Percentiles rank a stretch among this genome's conserved stretches.
phyloP scores from a whole-genome alignment of 2,797 vertebrate genomes.

The Rhinophrynus dorsalis region DNA sequence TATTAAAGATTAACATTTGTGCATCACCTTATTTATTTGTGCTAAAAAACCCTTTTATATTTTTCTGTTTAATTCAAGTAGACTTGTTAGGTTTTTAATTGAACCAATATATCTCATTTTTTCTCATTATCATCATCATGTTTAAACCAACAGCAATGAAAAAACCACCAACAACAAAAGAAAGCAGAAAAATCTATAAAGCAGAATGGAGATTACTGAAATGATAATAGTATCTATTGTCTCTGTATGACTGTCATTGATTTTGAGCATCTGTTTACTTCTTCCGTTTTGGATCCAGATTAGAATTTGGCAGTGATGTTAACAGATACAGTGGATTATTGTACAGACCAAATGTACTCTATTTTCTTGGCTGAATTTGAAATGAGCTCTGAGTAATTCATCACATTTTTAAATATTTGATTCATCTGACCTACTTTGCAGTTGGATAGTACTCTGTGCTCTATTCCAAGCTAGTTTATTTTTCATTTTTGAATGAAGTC shows the following conservation, averaged over 20 bases:
- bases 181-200: background rate
- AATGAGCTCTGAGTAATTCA: constrained; percentile 40
- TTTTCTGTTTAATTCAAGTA: no score
- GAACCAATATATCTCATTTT: no score
- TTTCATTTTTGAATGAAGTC: constrained; percentile 10
- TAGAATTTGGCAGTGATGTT: constrained; percentile 34
- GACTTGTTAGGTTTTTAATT: no score
- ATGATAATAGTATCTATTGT: background rate
- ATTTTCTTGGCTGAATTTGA: constrained; percentile 38
- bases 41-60: no score
- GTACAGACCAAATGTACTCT: constrained; percentile 38
- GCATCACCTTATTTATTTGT: no score
- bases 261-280: constrained; percentile 45
- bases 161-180: no score
- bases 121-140: background rate
- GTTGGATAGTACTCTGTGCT: constrained; percentile 11
- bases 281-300: constrained; percentile 34
- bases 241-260: constrained; percentile 23
- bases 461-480: constrained; percentile 3
- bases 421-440: constrained; percentile 47
- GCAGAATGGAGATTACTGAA: constrained; percentile 3
- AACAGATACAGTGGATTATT: constrained; percentile 44
- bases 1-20: no score
- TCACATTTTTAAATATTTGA: constrained; percentile 48
- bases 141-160: no score